Conservation (phyloP, 2,113 vertebrate genomes). For the Riparia riparia region DNA sequence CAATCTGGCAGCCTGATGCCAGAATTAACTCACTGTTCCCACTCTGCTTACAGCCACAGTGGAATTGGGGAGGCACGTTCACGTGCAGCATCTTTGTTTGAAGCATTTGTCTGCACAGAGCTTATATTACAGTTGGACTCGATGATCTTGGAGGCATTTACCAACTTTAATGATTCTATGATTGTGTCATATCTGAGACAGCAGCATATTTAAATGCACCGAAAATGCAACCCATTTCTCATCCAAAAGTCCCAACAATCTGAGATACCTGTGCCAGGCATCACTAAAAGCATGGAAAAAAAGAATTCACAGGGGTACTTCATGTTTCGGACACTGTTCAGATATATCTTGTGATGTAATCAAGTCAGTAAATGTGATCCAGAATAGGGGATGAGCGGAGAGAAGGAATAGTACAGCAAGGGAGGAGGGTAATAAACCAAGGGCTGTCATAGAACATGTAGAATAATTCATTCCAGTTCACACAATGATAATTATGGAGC, state of each 20-base stretch:
- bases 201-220: background rate
- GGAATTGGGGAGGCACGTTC: background rate
- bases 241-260: background rate
- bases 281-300: background rate
- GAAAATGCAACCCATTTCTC: background rate
- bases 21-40: constrained; percentile 13
- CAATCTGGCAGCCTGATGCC: background rate
- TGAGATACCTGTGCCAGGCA: background rate
- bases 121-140: background rate
- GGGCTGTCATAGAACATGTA: background rate
- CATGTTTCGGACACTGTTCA: background rate
- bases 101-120: background rate
- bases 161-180: background rate
- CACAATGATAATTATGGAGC: background rate
- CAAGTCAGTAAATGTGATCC: background rate
- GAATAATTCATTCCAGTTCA: background rate
- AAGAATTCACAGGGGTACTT: background rate
- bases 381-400: background rate
- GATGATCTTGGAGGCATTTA: background rate
- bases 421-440: background rate
- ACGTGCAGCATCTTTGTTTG: background rate
- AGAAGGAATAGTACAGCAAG: background rate
- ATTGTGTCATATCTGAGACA: background rate
- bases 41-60: background rate
- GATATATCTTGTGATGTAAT: background rate